Base-by-base conservation (phyloP, 2,797 vertebrate genomes). In the Chelmon rostratus region DNA sequence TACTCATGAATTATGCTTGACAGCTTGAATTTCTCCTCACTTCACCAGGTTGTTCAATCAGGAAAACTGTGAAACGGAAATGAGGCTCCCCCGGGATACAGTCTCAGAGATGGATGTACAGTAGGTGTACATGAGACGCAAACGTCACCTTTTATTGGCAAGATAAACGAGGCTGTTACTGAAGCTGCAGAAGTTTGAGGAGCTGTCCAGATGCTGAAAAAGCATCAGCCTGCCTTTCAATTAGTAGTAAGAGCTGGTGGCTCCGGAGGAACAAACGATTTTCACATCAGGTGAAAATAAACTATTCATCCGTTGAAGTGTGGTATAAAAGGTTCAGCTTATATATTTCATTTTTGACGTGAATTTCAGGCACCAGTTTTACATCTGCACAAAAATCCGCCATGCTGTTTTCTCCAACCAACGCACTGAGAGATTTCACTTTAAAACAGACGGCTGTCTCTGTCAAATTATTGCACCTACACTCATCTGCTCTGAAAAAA, bases 181-280 rank as follows among this genome's bases (percentile, higher is more conserved):
- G 82, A 58, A 76, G 78, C 83, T 21, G 75, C 25, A 15, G 49
- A 65, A 83, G 70, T 90, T 79, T 59, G 81, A 86, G 90, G 89
- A 94, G 89, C 93, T 94, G 91, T 92, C 92, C 92, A 92, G 79
- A 76, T 93, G 85, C 91, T 93, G 91, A 93, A 92, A 85, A 35
- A 59, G 64, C 76, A 73, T 33, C 70, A 76, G 23, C 28, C 53
- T 79, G 73, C 73, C 64, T 75, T 79, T 83, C 78, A 79, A 75
- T 86, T 80, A 70, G 69, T 76, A 53, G 76, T 31, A 52, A 46
- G 68, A 78, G 73, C 75, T 61, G 61, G 10, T 61, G 57, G 47
- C 64, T 82, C 59, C 62, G 19, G 10, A 79, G 50, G 57, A 31
- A 73, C 59, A 62, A 57, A 61, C 86, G 0, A 62, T 77, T 82